Base-by-base conservation (phyloP, 2,888 invertebrate genomes). In the Parnassius apollo region DNA sequence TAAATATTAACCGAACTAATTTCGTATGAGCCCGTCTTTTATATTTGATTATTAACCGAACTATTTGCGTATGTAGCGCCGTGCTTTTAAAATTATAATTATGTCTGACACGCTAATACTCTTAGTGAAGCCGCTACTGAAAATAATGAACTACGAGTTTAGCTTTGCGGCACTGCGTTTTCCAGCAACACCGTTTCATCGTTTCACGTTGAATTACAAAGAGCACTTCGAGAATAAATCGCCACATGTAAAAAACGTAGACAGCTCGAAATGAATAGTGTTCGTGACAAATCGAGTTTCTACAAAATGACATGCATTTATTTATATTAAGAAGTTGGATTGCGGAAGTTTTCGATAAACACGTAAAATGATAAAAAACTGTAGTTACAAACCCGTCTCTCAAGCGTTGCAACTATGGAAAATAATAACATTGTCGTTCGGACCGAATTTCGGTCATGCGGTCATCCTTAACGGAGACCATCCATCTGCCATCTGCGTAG, bases 221-320 rank as follows among this genome's bases (percentile, higher is more conserved):
- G 42, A 50, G 18, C 12, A 10, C 59, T 46, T 59, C 48, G 48
- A 18, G 18, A 42, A 45, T 22, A 59, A 54, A 59, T 54, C 53
- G 59, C 53, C 54, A 42, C 22, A 18, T 59, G 45, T 11, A 59
- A 59, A 59, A 59, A 59, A 48, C 3, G 48, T 54, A n/a, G 59
- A 59, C 59, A 54, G 42, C 48, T 42, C 53, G 42, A 53, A 59
- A 59, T 42, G 59, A 46, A 59, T 54, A 53, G 55, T 18, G 22
- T 55, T 42, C 18, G 25, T 42, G 53, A 48, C 42, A 48, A 53
- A 53, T 59, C 10, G 46, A 25, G 35, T 11, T 42, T 53, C 8
- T 42, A 22, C 42, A 35, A n/a, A 48, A 54, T 48, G 3, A 46
- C 48, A 54, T 13, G 8, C 11, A 18, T 35, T 10, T 49, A 50